These are phyloP conservation scores for Otus sunia DNA, from an alignment of 2,113 vertebrate genomes.

Conservation along the genomic window DNA sequence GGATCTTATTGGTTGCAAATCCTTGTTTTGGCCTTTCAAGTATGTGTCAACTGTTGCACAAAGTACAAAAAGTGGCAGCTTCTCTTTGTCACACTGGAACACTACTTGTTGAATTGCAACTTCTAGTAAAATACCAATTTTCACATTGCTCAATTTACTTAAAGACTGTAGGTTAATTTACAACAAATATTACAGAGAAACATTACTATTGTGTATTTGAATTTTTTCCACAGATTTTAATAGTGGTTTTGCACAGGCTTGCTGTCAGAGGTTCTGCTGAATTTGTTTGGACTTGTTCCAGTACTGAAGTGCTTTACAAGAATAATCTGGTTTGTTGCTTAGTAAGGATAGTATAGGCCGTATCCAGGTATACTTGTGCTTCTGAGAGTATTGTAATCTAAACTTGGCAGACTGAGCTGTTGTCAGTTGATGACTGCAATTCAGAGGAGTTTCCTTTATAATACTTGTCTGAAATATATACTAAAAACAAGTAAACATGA, in stretches of 20 bases:
- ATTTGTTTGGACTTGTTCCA: background rate
- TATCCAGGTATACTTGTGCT: background rate
- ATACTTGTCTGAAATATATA: background rate
- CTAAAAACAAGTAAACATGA: background rate
- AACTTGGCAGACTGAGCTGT: background rate
- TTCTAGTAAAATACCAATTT: background rate
- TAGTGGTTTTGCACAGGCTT: background rate
- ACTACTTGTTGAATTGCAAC: background rate
- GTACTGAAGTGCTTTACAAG: background rate
- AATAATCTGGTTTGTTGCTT: background rate
- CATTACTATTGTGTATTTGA: background rate
- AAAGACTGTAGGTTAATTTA: background rate
- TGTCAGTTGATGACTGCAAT: background rate
- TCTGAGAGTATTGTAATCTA: background rate
- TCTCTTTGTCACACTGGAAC: background rate
- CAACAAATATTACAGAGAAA: background rate
- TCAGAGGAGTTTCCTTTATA: background rate
- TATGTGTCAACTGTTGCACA: background rate
- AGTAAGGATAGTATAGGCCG: background rate
- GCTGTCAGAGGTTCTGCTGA: background rate
- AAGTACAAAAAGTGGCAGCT: background rate
- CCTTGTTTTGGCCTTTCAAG: background rate
- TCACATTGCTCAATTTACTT: background rate
- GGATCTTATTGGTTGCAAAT: background rate
- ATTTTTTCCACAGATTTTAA: background rate